Evolutionary conservation across 1,140 invertebrate genomes (phyloP).

Genomic region (Mesaphorura yosii): DNA sequence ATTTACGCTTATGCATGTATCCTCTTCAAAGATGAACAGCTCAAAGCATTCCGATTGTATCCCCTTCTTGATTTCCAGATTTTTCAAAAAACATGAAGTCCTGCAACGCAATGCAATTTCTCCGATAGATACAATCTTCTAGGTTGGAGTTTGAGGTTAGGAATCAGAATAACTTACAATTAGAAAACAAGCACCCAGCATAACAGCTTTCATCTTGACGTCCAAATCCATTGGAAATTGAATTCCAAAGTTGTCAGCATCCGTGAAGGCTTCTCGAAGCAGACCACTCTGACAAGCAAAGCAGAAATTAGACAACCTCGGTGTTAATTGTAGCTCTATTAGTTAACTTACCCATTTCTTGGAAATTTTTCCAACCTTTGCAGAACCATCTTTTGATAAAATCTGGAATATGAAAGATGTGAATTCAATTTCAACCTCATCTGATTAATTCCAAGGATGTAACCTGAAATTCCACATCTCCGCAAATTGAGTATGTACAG

Average conservation of each 20-base stretch:
- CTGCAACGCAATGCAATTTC: constrained; percentile 40
- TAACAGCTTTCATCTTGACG: constrained; percentile 65
- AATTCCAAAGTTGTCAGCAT: constrained; percentile 65
- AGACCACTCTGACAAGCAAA: no score
- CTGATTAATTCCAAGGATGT: no score
- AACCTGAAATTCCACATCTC: constrained; percentile 61
- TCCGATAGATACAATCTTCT: neutral
- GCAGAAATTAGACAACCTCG: no score
- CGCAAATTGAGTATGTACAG: constrained; percentile 65
- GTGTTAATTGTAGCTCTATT: no score
- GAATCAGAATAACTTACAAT: constrained; percentile 18
- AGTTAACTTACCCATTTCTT: no score
- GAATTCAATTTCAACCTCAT: no score
- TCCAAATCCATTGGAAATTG: constrained; percentile 67
- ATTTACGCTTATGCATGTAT: neutral
- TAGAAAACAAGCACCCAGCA: constrained; percentile 43
- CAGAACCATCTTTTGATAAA: constrained; percentile 49
- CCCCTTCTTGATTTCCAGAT: constrained; percentile 35
- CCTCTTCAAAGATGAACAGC: neutral
- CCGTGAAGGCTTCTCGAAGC: constrained; percentile 56
- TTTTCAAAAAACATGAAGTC: constrained; percentile 65
- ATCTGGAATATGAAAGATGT: no score
- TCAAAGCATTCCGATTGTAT: constrained; percentile 38
- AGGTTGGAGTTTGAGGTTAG: neutral
- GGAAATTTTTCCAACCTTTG: constrained; percentile 58